These are phyloP conservation scores for Lipotes vexillifer DNA, from an alignment of 2,113 vertebrate genomes.

Conservation along the genomic window DNA sequence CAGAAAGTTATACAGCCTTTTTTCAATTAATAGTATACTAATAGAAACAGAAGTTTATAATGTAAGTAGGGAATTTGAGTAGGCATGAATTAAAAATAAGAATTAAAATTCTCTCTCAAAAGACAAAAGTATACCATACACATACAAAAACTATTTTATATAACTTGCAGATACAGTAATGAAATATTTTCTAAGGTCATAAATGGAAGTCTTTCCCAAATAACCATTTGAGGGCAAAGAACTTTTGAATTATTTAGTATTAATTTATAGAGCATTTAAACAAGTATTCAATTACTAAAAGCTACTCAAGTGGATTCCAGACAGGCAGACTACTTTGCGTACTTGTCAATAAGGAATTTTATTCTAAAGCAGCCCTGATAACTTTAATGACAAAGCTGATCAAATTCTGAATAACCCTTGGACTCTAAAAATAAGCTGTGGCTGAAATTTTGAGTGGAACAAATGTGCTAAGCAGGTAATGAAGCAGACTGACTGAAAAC, in stretches of 20 bases:
- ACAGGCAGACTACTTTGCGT: slow-evolving; percentile 42
- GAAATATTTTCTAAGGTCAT: not conserved
- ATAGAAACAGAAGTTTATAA: not conserved
- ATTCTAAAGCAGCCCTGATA: slow-evolving; percentile 23
- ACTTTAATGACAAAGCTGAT: slow-evolving; percentile 42
- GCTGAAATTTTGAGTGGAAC: slow-evolving; percentile 43
- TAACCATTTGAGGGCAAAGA: not conserved
- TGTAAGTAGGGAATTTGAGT: not conserved
- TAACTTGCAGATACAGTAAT: slow-evolving; percentile 8
- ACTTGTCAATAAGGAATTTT: slow-evolving; percentile 27
- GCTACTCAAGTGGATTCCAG: slow-evolving; percentile 39
- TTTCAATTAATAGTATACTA: not conserved
- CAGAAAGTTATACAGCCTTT: not conserved
- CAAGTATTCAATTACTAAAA: slow-evolving; percentile 42
- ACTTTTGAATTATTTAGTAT: slow-evolving; percentile 37
- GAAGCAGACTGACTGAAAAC: slow-evolving; percentile 39
- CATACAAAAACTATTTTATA: not conserved
- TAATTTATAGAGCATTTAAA: slow-evolving; percentile 47
- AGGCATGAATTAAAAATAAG: slow-evolving; percentile 22
- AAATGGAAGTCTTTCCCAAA: not conserved
- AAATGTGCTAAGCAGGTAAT: slow-evolving; percentile 42
- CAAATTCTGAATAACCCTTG: slow-evolving; percentile 59
- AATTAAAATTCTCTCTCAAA: slow-evolving; percentile 30
- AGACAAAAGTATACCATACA: not conserved
- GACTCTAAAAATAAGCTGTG: slow-evolving; percentile 49